A percentile compares a stretch with the other conserved stretches of the same genome.
phyloP scores from a whole-genome alignment of 2,797 vertebrate genomes.

The Siniperca scherzeri region DNA sequence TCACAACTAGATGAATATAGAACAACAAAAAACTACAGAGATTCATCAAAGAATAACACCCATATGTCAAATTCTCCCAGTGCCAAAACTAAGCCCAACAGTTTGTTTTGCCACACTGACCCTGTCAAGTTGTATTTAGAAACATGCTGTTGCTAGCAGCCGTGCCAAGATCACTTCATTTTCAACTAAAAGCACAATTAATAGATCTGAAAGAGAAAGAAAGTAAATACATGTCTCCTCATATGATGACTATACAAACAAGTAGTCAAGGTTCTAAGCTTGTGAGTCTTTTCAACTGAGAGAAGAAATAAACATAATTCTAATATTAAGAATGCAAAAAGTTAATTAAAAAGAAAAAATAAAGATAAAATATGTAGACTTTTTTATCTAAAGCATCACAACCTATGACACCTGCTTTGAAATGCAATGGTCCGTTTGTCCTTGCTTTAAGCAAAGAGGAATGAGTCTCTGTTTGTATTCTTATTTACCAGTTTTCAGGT shows the following conservation, averaged over 20 bases:
- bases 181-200: conserved; percentile 66
- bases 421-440: conserved; percentile 49
- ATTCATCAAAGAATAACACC: conserved; percentile 71
- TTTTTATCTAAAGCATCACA: conserved; percentile 30
- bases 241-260: conserved; percentile 40
- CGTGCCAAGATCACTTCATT: conserved; percentile 67
- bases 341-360: conserved; percentile 15
- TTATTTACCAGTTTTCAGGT: conserved; percentile 81
- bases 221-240: conserved; percentile 29
- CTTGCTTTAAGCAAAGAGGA: conserved; percentile 58
- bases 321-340: conserved; percentile 16
- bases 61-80: conserved; percentile 66
- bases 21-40: conserved; percentile 63
- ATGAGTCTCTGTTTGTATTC: conserved; percentile 73
- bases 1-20: conserved; percentile 73
- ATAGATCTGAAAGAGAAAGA: conserved; percentile 61
- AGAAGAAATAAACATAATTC: conserved; percentile 4
- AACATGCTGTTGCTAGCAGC: conserved; percentile 62
- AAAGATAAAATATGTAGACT: conserved; percentile 18
- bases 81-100: conserved; percentile 65
- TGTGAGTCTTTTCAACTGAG: conserved; percentile 13
- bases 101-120: conserved; percentile 75
- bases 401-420: conserved; percentile 46
- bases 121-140: conserved; percentile 74
- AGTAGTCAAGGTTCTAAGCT: conserved; percentile 7